A percentile compares a stretch with the other conserved stretches of the same genome.
These are phyloP conservation scores for Eulemur coronatus DNA, from an alignment of 2,797 vertebrate genomes.

Conservation along the genomic window DNA sequence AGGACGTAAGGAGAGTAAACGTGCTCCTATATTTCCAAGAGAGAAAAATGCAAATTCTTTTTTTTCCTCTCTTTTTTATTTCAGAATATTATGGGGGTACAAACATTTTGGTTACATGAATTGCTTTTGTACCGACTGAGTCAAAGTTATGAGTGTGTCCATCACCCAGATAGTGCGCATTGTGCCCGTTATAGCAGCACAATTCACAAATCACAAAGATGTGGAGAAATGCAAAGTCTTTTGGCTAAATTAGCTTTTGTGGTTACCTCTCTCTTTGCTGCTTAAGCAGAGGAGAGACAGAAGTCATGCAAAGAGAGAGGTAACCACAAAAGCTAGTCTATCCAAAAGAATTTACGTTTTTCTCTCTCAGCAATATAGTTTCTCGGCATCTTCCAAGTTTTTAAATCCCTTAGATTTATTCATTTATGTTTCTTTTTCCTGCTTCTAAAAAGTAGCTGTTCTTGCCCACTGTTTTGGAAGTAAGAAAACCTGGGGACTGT, in stretches of 20 bases:
- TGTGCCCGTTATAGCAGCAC: too few relatives aligned
- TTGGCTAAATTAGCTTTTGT: background rate
- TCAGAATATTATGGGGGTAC: too few relatives aligned
- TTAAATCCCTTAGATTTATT: slow-evolving; percentile 13
- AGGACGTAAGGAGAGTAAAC: background rate
- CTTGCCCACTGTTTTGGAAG: slow-evolving; percentile 25
- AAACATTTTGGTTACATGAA: too few relatives aligned
- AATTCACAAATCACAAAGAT: too few relatives aligned
- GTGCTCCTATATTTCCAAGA: fast-evolving
- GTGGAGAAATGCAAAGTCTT: background rate
- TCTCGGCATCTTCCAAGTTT: background rate
- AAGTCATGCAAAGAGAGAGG: background rate
- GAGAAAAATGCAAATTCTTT: background rate
- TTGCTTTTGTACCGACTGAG: too few relatives aligned
- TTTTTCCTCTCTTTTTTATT: too few relatives aligned
- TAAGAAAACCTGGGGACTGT: background rate
- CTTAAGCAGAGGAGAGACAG: background rate
- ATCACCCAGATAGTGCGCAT: too few relatives aligned
- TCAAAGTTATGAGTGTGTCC: too few relatives aligned
- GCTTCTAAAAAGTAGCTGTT: background rate
- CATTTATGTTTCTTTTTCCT: background rate
- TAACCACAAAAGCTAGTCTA: background rate
- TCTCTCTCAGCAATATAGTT: background rate
- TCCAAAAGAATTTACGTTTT: background rate
- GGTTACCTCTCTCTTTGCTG: background rate